These are phyloP conservation scores for Probosciger aterrimus DNA, from an alignment of 2,113 vertebrate genomes.

Conservation along the genomic window DNA sequence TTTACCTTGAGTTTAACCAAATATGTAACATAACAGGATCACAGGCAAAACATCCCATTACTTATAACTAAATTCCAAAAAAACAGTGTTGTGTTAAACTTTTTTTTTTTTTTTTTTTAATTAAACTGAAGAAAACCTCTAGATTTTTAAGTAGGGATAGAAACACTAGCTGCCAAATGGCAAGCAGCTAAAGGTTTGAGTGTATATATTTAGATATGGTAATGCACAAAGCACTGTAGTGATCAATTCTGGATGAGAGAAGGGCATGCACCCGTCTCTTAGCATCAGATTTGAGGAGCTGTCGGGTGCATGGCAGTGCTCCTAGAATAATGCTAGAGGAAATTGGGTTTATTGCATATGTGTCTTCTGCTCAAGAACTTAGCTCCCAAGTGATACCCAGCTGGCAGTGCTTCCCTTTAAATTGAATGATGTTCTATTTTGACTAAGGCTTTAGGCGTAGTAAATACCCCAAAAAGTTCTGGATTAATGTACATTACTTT, in stretches of 20 bases:
- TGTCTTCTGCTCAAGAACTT: not conserved
- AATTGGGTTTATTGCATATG: not conserved
- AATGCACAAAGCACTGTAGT: slow-evolving; percentile 45
- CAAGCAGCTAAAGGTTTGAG: not conserved
- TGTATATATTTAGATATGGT: slow-evolving; percentile 1
- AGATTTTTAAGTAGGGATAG: slow-evolving; percentile 34
- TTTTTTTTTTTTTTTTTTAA: not conserved
- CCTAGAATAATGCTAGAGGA: not conserved
- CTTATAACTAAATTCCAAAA: not conserved
- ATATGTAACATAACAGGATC: not conserved
- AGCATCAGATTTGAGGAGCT: not conserved
- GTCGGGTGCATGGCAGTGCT: not conserved
- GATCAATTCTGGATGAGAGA: slow-evolving; percentile 64
- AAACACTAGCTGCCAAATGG: slow-evolving; percentile 30
- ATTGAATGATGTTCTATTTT: not conserved
- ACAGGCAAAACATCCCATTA: not conserved
- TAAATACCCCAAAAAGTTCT: not conserved
- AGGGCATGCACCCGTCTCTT: slow-evolving; percentile 30
- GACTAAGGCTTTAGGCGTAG: not conserved
- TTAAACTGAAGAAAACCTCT: slow-evolving; percentile 17
- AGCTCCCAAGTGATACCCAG: not conserved
- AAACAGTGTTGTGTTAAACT: not conserved
- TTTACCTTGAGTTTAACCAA: not conserved
- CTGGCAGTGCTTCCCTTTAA: not conserved
- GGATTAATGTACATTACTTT: not conserved